These are phyloP conservation scores for Dolichallabes microphthalmus DNA, from an alignment of 2,113 vertebrate genomes.

Conservation along the genomic window DNA sequence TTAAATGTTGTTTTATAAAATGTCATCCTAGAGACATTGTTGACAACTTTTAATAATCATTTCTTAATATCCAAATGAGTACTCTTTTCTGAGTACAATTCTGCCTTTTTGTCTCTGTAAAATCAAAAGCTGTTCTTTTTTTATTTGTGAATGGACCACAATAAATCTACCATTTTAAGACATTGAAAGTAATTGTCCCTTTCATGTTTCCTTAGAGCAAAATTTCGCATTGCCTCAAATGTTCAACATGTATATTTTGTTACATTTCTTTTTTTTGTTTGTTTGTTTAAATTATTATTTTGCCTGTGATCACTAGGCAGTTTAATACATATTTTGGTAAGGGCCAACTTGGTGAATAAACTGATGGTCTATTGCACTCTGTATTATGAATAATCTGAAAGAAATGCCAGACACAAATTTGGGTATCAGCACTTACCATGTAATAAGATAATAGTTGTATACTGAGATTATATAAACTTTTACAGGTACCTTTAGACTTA, in stretches of 20 bases:
- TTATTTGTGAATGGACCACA: background rate
- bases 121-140: background rate
- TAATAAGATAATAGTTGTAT: background rate
- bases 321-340: background rate
- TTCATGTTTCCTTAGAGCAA: background rate
- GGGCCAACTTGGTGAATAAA: no score
- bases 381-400: background rate
- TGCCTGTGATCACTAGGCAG: background rate
- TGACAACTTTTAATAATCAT: background rate
- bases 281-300: background rate
- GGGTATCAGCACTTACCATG: background rate
- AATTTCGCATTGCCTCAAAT: background rate
- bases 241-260: background rate
- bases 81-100: slow-evolving; percentile 2
- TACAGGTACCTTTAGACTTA: background rate
- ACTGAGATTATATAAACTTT: background rate
- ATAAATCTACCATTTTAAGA: background rate
- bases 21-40: background rate
- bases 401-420: background rate
- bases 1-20: background rate
- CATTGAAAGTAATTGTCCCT: background rate
- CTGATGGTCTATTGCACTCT: background rate
- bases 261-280: background rate
- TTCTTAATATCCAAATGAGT: background rate
- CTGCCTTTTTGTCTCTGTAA: background rate